Evolutionary conservation across 1,140 invertebrate species (phyloP), one percentile per base, ranked within the genome.

Genomic region (Drosophila baimaii): DNA sequence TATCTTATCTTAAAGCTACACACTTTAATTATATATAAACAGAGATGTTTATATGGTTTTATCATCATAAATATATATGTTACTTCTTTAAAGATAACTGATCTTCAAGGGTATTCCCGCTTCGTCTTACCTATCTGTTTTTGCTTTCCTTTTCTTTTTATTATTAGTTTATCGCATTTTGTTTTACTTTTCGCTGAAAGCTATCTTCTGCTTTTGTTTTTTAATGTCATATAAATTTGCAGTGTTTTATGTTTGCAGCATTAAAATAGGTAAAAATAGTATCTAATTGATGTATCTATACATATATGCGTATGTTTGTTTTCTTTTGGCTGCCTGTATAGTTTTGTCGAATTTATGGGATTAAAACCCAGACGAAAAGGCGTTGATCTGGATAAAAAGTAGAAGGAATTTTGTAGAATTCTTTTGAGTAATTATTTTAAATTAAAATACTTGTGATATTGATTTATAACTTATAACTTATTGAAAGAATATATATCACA

Each of bases 181-280:
- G 33, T 57, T 39, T 47, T 44, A 54, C 29, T 41, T 62, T 37
- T 47, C 13, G 23, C 46, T 29, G 19, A 39, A 52, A 54, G 63
- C 35, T 81, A 33, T 72, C 46, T 44, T 51, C 44, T 23, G 37
- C 23, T 59, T 43, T 56, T 46, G 58, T 21, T 44, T 63, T 63
- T 57, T 66, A 77, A 70, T 85, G 56, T 44, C 54, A 39, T 58
- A 80, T 86, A 86, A 81, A 81, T 86, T 86, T 62, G 31, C 37
- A 56, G 41, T 41, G 64, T 58, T 63, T 75, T 76, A 75, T 61
- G 49, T 63, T 82, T 41, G 57, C 59, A 46, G 37, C 58, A 43
- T 79, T 74, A 63, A 49, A 43, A 41, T 74, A 68, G 51, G n/a
- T 71, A 65, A 47, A 86, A 71, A 75, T 81, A 76, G 35, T 39